These are phyloP conservation scores for Ataeniobius toweri DNA, from an alignment of 2,797 vertebrate species.

Conservation along the genomic window DNA sequence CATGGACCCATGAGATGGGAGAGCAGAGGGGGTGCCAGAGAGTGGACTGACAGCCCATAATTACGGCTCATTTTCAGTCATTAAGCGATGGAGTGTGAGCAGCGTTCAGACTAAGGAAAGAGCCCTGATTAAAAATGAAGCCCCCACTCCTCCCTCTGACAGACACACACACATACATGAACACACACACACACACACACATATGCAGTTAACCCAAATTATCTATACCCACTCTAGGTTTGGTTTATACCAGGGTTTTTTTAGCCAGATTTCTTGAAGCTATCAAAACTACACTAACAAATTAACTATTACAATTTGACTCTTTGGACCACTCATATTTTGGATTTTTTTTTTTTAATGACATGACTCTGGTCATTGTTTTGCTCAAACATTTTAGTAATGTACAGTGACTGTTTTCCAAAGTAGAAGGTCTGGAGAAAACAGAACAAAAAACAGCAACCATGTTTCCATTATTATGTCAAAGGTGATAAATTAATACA, in stretches of 20 bases:
- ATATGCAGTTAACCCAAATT: conserved; percentile 19
- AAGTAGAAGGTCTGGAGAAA: background rate
- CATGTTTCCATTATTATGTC: background rate
- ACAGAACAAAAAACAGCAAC: background rate
- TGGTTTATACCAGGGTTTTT: background rate
- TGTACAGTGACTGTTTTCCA: background rate
- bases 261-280: background rate
- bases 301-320: background rate
- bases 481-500: background rate
- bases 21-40: conserved; percentile 71
- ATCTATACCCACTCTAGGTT: background rate
- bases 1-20: conserved; percentile 70
- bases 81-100: conserved; percentile 78
- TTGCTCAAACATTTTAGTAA: background rate
- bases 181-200: conserved; percentile 18
- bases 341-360: background rate
- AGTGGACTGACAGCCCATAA: conserved; percentile 81
- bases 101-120: conserved; percentile 72
- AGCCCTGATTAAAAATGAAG: conserved; percentile 80
- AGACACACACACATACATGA: conserved; percentile 39
- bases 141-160: conserved; percentile 45
- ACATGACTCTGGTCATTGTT: background rate
- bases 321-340: background rate
- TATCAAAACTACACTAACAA: background rate
- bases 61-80: conserved; percentile 83